Evolutionary conservation across 2,888 invertebrate genomes (phyloP).

Genomic region (Cantharis nigra): DNA sequence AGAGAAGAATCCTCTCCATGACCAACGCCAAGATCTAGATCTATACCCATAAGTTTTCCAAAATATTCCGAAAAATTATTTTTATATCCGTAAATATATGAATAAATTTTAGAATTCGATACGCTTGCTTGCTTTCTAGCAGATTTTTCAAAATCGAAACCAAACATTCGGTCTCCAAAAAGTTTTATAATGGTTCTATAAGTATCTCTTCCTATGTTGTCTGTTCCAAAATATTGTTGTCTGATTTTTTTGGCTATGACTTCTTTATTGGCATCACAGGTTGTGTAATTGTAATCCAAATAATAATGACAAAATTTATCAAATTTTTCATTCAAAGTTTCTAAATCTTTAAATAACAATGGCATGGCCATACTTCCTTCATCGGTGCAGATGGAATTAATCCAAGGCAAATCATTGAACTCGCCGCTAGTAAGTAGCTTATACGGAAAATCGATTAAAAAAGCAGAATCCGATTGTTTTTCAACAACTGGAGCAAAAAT

Average conservation of each 20-base stretch:
- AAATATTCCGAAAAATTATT: not conserved
- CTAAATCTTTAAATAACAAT: conserved; percentile 14
- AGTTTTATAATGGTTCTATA: not conserved
- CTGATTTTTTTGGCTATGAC: conserved; percentile 40
- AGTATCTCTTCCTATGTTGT: conserved; percentile 36
- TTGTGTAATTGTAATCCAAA: conserved; percentile 43
- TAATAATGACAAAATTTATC: conserved; percentile 38
- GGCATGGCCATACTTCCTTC: conserved; percentile 59
- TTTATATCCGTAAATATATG: not conserved
- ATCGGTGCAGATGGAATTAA: conserved; percentile 68
- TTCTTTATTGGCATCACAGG: conserved; percentile 30
- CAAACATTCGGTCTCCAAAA: conserved; percentile 31
- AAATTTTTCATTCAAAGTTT: conserved; percentile 51
- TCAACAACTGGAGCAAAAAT: conserved; percentile 47
- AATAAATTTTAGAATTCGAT: not conserved
- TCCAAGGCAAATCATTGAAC: conserved; percentile 70
- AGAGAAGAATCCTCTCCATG: conserved; percentile 12
- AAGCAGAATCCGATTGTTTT: conserved; percentile 58
- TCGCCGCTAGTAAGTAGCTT: conserved; percentile 63
- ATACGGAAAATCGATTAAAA: conserved; percentile 68
- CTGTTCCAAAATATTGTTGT: conserved; percentile 41
- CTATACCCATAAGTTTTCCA: not conserved
- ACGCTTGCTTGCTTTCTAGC: not conserved
- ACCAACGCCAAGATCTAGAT: not conserved
- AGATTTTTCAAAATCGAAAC: conserved; percentile 32